phyloP scores from a whole-genome alignment of 2,797 vertebrate species.

The Acropternis orthonyx region DNA sequence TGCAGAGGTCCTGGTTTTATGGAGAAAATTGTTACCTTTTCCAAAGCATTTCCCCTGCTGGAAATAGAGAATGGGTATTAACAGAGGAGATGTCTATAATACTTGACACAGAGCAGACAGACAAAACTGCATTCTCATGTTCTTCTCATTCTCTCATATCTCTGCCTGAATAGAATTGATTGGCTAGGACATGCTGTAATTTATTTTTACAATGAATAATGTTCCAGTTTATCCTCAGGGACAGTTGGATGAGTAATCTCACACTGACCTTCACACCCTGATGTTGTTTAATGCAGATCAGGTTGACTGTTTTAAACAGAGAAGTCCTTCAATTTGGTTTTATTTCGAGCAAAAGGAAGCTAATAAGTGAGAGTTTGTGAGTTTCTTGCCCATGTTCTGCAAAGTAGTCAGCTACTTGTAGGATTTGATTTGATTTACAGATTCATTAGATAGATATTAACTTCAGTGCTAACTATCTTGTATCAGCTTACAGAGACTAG shows the following conservation, averaged over 20 bases:
- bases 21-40: neutral
- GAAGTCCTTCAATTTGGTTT: conserved; percentile 61
- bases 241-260: conserved; percentile 40
- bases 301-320: conserved; percentile 29
- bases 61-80: neutral
- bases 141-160: neutral
- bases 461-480: neutral
- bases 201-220: conserved; percentile 54
- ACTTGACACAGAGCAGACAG: neutral
- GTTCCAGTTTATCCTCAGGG: conserved; percentile 34
- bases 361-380: conserved; percentile 62
- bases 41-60: neutral
- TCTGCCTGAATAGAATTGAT: conserved; percentile 37
- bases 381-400: conserved; percentile 36
- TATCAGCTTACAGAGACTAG: neutral
- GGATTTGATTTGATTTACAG: conserved; percentile 17
- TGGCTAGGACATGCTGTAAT: conserved; percentile 43
- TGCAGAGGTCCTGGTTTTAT: neutral
- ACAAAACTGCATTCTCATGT: neutral
- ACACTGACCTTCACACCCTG: neutral
- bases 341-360: conserved; percentile 57
- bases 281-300: conserved; percentile 31
- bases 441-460: neutral
- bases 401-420: neutral
- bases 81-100: neutral